phyloP scores from a whole-genome alignment of 2,113 vertebrate species.

The Gulo gulo region DNA sequence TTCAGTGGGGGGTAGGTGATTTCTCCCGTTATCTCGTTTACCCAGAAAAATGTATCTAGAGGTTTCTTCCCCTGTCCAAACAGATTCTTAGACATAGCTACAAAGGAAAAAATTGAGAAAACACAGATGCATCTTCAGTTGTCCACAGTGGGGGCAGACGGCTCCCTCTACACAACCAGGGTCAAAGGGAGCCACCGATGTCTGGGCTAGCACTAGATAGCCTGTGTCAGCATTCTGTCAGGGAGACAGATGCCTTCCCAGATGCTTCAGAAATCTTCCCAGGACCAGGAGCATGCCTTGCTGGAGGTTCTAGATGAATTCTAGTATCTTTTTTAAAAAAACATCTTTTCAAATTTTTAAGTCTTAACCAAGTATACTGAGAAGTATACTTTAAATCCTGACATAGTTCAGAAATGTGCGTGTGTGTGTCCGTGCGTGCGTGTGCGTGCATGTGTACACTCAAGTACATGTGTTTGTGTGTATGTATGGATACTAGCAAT shows the following conservation, averaged over 20 bases:
- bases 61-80: neutral
- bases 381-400: neutral
- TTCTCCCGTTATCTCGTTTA: slow-evolving; percentile 60
- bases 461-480: no score
- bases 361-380: neutral
- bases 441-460: no score
- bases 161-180: no score
- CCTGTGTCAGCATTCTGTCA: neutral
- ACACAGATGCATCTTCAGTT: neutral
- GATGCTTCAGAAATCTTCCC: neutral
- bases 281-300: neutral
- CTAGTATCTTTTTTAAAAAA: neutral
- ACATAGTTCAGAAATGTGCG: neutral
- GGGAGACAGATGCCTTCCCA: neutral
- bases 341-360: neutral
- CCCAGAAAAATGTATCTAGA: slow-evolving; percentile 60
- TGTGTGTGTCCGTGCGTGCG: no score
- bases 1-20: neutral
- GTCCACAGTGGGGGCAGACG: neutral
- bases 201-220: neutral
- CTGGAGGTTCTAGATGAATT: neutral
- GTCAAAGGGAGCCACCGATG: neutral
- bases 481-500: neutral
- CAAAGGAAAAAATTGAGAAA: neutral
- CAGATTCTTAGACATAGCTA: slow-evolving; percentile 47